Evolutionary conservation across 1,140 invertebrate species (phyloP).

Genomic region (Araneus ventricosus): DNA sequence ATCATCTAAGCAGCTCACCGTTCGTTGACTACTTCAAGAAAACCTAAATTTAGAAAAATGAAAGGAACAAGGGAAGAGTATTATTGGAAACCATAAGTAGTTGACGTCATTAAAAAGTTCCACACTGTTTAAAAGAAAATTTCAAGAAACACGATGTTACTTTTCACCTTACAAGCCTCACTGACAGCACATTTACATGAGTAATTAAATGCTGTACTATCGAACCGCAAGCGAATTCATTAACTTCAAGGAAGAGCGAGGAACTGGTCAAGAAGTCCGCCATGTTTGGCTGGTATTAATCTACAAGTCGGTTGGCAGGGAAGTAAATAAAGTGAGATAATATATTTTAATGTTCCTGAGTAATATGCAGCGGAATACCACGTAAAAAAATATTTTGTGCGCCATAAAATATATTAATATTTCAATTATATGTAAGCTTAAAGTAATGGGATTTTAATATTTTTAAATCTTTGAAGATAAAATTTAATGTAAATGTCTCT

Average conservation of each 20-base stretch:
- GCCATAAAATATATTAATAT: no score
- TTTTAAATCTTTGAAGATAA: no score
- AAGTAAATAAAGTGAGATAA: not conserved
- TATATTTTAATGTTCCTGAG: no score
- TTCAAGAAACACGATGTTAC: slow-evolving; percentile 17
- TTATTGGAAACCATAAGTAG: not conserved
- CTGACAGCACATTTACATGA: slow-evolving; percentile 39
- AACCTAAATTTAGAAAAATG: not conserved
- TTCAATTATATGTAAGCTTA: no score
- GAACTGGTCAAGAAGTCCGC: not conserved
- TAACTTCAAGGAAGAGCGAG: not conserved
- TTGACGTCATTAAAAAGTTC: slow-evolving; percentile 24
- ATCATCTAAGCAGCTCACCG: not conserved
- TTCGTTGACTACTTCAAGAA: not conserved
- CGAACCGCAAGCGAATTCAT: slow-evolving; percentile 47
- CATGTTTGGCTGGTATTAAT: not conserved
- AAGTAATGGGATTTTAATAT: no score
- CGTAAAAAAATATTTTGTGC: no score
- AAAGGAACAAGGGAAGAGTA: not conserved
- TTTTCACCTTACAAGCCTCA: slow-evolving; percentile 34
- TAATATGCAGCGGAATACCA: no score
- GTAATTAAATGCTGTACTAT: slow-evolving; percentile 46
- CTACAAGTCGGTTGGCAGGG: not conserved
- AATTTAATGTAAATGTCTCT: no score
- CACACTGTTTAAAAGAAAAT: not conserved